These are phyloP conservation scores for Ips typographus DNA, from an alignment of 1,140 invertebrate genomes.

Conservation along the genomic window DNA sequence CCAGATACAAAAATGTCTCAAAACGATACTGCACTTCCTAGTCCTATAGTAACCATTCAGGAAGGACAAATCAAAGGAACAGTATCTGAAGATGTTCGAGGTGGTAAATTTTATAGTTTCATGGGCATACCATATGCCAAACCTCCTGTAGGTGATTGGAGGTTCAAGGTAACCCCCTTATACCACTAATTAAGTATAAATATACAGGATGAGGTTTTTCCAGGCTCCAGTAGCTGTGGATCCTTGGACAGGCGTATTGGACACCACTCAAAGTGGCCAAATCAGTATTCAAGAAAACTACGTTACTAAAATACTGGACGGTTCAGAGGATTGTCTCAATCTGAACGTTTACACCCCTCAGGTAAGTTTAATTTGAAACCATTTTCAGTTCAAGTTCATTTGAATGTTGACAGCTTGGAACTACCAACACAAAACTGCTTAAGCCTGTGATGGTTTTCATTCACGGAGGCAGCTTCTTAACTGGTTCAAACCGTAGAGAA, in stretches of 20 bases:
- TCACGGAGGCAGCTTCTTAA: constrained; percentile 48
- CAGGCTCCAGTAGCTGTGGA: constrained; percentile 59
- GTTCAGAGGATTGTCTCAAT: constrained; percentile 69
- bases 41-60: constrained; percentile 37
- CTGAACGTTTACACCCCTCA: constrained; percentile 75
- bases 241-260: constrained; percentile 57
- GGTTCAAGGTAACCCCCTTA: constrained; percentile 66
- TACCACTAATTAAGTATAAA: constrained; percentile 52
- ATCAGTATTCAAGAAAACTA: constrained; percentile 50
- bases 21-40: not conserved
- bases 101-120: constrained; percentile 56
- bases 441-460: constrained; percentile 58
- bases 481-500: constrained; percentile 24
- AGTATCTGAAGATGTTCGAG: constrained; percentile 46
- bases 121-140: constrained; percentile 69
- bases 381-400: not conserved
- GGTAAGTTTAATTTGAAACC: constrained; percentile 45
- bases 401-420: constrained; percentile 15
- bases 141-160: constrained; percentile 64
- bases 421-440: constrained; percentile 48
- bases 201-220: constrained; percentile 21
- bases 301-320: constrained; percentile 40
- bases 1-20: no score
- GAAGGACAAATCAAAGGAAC: constrained; percentile 49
- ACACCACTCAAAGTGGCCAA: constrained; percentile 56